These are phyloP conservation scores for Drosophila parabipectinata DNA, from an alignment of 1,140 invertebrate genomes.

Conservation along the genomic window DNA sequence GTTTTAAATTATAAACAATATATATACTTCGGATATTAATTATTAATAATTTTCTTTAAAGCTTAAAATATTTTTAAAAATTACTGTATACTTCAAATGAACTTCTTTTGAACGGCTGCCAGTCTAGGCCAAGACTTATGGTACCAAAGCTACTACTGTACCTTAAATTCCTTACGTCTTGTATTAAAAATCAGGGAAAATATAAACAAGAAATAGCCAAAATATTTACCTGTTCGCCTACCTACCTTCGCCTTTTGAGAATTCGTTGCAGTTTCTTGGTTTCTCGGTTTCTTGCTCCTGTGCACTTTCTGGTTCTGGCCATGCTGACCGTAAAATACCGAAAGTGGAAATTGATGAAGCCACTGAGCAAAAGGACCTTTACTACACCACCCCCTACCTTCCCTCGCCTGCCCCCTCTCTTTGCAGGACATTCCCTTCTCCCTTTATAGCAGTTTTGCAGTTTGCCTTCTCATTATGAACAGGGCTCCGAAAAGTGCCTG, in stretches of 20 bases:
- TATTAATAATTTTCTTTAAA: not conserved
- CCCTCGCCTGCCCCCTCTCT: not conserved
- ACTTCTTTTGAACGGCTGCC: too few species aligned
- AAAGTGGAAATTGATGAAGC: slow-evolving; percentile 48
- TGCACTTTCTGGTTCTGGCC: slow-evolving; percentile 13
- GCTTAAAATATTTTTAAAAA: not conserved
- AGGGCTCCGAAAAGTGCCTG: slow-evolving; percentile 55
- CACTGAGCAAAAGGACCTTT: slow-evolving; percentile 16
- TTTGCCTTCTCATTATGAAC: slow-evolving; percentile 74
- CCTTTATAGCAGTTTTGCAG: slow-evolving; percentile 17
- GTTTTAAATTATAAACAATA: not conserved
- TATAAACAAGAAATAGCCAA: slow-evolving; percentile 1
- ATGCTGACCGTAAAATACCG: slow-evolving; percentile 27
- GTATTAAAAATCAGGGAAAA: not conserved
- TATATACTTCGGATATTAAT: too few species aligned
- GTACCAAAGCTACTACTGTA: too few species aligned
- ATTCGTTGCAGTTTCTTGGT: slow-evolving; percentile 28
- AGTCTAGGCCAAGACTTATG: too few species aligned
- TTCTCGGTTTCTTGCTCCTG: not conserved
- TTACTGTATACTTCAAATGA: too few species aligned
- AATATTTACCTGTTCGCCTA: not conserved
- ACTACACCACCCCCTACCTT: not conserved
- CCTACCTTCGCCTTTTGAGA: slow-evolving; percentile 3
- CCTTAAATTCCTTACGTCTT: not conserved
- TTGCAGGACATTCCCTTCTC: too few species aligned